Evolutionary conservation across 2,113 vertebrate species (phyloP).

Genomic region (Ophthalmolycus amberensis): DNA sequence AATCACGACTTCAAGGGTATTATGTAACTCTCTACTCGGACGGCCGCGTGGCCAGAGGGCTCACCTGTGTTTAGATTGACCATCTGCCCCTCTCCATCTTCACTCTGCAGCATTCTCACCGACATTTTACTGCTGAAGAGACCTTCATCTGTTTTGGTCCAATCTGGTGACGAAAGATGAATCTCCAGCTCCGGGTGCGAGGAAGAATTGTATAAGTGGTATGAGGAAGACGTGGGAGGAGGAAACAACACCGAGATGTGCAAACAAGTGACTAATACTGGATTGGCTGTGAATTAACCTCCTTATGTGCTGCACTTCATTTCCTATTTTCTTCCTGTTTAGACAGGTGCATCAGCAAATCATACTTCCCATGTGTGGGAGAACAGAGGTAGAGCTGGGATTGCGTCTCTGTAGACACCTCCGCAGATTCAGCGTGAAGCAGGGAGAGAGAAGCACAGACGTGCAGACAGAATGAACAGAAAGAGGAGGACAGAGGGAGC

Average conservation of each 20-base stretch:
- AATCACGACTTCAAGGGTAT: slow-evolving; percentile 62
- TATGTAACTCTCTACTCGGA: slow-evolving; percentile 58
- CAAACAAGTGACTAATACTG: slow-evolving; percentile 56
- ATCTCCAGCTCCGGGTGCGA: slow-evolving; percentile 24
- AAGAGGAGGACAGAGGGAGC: slow-evolving; percentile 56
- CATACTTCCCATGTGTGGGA: slow-evolving; percentile 63
- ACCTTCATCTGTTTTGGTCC: slow-evolving; percentile 5
- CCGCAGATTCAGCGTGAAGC: slow-evolving; percentile 70
- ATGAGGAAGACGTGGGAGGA: slow-evolving; percentile 44
- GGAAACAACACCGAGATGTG: slow-evolving; percentile 46
- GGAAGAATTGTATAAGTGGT: slow-evolving; percentile 32
- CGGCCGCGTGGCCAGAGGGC: slow-evolving; percentile 44
- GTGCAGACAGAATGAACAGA: slow-evolving; percentile 55
- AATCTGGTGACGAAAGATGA: slow-evolving; percentile 23
- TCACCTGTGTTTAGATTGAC: slow-evolving; percentile 62
- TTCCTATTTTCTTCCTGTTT: slow-evolving; percentile 51
- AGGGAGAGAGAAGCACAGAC: slow-evolving; percentile 53
- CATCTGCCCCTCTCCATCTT: slow-evolving; percentile 37
- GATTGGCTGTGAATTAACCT: slow-evolving; percentile 24
- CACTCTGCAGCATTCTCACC: slow-evolving; percentile 7
- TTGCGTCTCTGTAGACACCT: slow-evolving; percentile 74
- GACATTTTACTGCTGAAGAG: neutral
- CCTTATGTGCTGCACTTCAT: slow-evolving; percentile 24
- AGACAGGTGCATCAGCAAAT: slow-evolving; percentile 62
- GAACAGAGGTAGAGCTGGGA: slow-evolving; percentile 66